phyloP scores from a whole-genome alignment of 2,888 invertebrate genomes.

The Epistrophella euchroma region DNA sequence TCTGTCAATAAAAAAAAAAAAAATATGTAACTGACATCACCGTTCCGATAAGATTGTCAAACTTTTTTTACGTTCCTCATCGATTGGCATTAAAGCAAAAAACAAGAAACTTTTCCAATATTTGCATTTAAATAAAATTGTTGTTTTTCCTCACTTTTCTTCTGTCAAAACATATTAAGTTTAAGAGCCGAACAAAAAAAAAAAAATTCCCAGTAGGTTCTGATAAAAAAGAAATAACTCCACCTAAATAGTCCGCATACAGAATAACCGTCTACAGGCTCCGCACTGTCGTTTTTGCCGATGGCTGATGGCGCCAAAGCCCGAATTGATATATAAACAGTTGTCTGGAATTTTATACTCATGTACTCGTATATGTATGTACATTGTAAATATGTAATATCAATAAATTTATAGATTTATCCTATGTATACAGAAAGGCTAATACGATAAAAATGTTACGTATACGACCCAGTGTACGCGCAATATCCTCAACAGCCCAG shows the following conservation, averaged over 20 bases:
- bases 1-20: not conserved
- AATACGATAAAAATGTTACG: slow-evolving; percentile 54
- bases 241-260: slow-evolving; percentile 47
- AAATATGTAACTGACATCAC: slow-evolving; percentile 19
- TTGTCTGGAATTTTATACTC: slow-evolving; percentile 2
- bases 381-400: slow-evolving; percentile 6
- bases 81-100: not conserved
- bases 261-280: slow-evolving; percentile 45
- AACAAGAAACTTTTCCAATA: slow-evolving; percentile 10
- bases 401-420: slow-evolving; percentile 27
- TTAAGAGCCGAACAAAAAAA: slow-evolving; percentile 10
- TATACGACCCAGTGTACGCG: slow-evolving; percentile 55
- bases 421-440: not conserved
- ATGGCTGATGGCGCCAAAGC: slow-evolving; percentile 59
- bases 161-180: slow-evolving; percentile 35
- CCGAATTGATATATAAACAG: slow-evolving; percentile 26
- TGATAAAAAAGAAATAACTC: slow-evolving; percentile 31
- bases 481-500: slow-evolving; percentile 31
- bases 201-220: slow-evolving; percentile 14
- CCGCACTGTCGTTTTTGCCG: slow-evolving; percentile 23
- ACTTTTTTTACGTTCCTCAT: slow-evolving; percentile 24
- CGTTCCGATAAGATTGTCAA: slow-evolving; percentile 9
- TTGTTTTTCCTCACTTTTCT: slow-evolving; percentile 18
- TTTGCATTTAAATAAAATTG: slow-evolving; percentile 30
- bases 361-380: not conserved